These are phyloP conservation scores for Tichodroma muraria DNA, from an alignment of 2,113 vertebrate species.

Conservation along the genomic window DNA sequence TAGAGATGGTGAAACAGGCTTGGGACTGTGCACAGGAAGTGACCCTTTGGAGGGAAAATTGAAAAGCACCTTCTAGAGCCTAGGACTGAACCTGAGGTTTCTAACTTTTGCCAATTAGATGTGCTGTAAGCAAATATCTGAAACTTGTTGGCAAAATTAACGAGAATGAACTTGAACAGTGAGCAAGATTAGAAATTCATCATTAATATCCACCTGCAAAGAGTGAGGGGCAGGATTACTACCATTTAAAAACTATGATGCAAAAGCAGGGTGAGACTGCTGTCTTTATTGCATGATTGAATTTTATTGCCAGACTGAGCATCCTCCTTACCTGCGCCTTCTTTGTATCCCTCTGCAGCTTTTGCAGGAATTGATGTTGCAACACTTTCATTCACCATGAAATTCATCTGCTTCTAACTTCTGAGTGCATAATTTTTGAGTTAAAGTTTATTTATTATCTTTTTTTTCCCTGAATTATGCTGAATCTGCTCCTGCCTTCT, in stretches of 20 bases:
- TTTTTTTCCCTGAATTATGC: background rate
- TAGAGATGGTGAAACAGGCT: background rate
- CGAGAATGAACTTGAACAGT: background rate
- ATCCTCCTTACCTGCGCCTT: background rate
- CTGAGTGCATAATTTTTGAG: background rate
- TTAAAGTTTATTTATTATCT: background rate
- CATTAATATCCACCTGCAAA: background rate
- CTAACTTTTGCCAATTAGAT: background rate
- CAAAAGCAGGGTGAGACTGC: background rate
- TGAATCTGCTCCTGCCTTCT: background rate
- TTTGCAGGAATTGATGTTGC: background rate
- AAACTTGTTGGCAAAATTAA: background rate
- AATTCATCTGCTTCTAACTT: background rate
- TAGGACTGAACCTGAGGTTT: background rate
- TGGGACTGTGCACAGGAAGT: background rate
- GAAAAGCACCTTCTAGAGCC: background rate
- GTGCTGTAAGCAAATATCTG: background rate
- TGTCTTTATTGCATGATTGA: background rate
- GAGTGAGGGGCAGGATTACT: background rate
- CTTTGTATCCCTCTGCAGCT: background rate
- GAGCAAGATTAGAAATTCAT: background rate
- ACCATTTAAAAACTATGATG: background rate
- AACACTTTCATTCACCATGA: background rate
- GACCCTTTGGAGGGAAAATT: background rate
- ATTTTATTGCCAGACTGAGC: background rate